A percentile compares a stretch with the other conserved stretches of the same genome.
Conservation (phyloP, 2,888 invertebrate species). For the Congeria kusceri region DNA sequence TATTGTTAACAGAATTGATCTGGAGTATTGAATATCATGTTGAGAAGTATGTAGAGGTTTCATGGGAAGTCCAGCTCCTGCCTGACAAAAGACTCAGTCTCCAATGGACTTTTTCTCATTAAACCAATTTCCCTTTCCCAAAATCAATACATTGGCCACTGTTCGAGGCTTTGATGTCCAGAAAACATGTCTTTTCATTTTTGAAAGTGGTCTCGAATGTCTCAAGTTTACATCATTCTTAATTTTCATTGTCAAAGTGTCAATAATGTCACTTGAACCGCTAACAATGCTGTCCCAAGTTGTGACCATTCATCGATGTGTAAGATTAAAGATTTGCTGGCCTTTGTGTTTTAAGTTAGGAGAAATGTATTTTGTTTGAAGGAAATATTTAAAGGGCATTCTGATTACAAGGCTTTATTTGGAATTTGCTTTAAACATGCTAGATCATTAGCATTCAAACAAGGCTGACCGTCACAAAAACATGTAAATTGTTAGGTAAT, state of each 20-base stretch:
- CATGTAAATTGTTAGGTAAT: no score
- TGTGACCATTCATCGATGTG: conserved; percentile 50
- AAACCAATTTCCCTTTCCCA: background rate
- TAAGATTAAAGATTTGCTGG: conserved; percentile 44
- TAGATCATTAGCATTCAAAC: no score
- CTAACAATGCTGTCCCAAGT: conserved; percentile 22
- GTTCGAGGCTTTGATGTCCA: conserved; percentile 35
- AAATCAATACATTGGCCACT: conserved; percentile 21
- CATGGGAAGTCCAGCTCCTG: background rate
- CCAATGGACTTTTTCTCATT: background rate
- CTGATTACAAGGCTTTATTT: no score
- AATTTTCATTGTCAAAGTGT: conserved; percentile 27
- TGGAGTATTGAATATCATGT: no score
- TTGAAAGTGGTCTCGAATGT: conserved; percentile 15
- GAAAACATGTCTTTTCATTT: conserved; percentile 34
- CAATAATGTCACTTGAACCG: conserved; percentile 41
- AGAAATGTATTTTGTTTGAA: conserved; percentile 31
- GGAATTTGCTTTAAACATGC: no score
- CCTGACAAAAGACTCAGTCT: conserved; percentile 6
- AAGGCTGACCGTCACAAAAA: no score
- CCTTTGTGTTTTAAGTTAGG: conserved; percentile 52
- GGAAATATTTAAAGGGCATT: no score
- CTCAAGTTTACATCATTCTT: conserved; percentile 37
- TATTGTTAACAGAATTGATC: no score
- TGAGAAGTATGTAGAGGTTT: no score